Conservation (phyloP, 1,140 invertebrate genomes). For the Pseudomyrmex dendroicus region DNA sequence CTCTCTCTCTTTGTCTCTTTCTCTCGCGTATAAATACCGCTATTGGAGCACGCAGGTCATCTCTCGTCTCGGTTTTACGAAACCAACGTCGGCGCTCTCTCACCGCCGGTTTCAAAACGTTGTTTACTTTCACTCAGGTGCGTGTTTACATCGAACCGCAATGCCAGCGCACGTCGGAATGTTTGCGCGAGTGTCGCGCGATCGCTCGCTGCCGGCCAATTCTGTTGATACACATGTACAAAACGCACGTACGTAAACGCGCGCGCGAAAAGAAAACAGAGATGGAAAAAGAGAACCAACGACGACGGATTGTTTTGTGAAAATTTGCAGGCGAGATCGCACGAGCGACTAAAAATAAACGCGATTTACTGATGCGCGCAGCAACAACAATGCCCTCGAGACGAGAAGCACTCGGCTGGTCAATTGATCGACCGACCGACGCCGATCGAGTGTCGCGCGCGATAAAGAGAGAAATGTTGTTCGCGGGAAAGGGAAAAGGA, state of each 20-base stretch:
- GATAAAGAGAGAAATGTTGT: not conserved
- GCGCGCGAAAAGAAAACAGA: not conserved
- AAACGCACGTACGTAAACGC: not conserved
- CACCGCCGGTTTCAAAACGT: not conserved
- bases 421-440: conserved; percentile 63
- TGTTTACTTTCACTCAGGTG: conserved; percentile 14
- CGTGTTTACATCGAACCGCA: conserved; percentile 3
- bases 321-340: conserved; percentile 27
- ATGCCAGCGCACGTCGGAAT: not conserved
- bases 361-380: conserved; percentile 69
- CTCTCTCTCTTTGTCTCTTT: too few relatives aligned
- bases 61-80: not conserved
- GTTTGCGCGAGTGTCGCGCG: conserved; percentile 6
- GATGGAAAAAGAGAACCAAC: not conserved
- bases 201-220: not conserved
- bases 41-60: not conserved
- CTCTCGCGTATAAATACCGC: too few relatives aligned
- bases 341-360: conserved; percentile 71
- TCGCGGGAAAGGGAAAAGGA: too few relatives aligned
- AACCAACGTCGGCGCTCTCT: not conserved
- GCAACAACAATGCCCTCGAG: conserved; percentile 52
- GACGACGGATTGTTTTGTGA: conserved; percentile 26
- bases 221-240: not conserved
- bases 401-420: conserved; percentile 68
- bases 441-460: not conserved